Evolutionary conservation across 2,888 invertebrate species (phyloP).

Genomic region (Eupelmus urozonus): DNA sequence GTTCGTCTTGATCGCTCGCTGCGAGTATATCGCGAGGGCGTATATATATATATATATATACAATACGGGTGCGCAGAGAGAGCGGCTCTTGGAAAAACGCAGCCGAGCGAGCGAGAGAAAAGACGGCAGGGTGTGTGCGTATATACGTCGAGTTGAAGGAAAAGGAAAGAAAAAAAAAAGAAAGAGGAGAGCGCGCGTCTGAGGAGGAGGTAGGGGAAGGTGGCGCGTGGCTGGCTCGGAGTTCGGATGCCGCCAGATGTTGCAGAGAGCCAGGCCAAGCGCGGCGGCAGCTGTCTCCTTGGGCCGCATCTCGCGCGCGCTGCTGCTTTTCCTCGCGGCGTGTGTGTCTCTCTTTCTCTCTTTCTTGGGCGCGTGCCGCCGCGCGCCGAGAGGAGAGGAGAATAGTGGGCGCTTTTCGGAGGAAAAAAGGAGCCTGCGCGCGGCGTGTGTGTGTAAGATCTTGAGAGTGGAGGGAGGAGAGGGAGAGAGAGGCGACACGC

Average conservation of each 20-base stretch:
- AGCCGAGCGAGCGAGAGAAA: conserved; percentile 15
- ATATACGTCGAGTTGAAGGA: too few species aligned
- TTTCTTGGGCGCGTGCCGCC: too few species aligned
- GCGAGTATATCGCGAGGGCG: not conserved
- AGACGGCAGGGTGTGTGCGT: conserved; percentile 41
- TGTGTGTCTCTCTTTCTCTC: too few species aligned
- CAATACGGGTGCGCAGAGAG: too few species aligned
- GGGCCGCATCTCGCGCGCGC: conserved; percentile 47
- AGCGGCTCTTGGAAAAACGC: conserved; percentile 38
- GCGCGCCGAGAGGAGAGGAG: too few species aligned
- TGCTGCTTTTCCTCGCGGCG: conserved; percentile 67
- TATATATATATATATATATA: too few species aligned
- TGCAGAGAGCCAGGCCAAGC: conserved; percentile 53
- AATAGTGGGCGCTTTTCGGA: too few species aligned
- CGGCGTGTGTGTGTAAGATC: too few species aligned
- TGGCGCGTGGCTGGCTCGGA: conserved; percentile 74
- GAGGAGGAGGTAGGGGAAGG: conserved; percentile 65
- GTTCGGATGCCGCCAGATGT: conserved; percentile 72
- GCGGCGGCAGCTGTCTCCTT: conserved; percentile 68
- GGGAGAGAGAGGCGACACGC: too few species aligned
- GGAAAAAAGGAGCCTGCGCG: too few species aligned
- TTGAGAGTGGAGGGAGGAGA: too few species aligned
- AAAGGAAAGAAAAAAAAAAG: conserved; percentile 20
- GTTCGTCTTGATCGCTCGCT: not conserved
- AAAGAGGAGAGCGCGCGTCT: conserved; percentile 46